Percentiles rank a stretch among this genome's conserved stretches.
Evolutionary conservation across 2,888 invertebrate species (phyloP).

Genomic region (Cyrtodaria siliqua): DNA sequence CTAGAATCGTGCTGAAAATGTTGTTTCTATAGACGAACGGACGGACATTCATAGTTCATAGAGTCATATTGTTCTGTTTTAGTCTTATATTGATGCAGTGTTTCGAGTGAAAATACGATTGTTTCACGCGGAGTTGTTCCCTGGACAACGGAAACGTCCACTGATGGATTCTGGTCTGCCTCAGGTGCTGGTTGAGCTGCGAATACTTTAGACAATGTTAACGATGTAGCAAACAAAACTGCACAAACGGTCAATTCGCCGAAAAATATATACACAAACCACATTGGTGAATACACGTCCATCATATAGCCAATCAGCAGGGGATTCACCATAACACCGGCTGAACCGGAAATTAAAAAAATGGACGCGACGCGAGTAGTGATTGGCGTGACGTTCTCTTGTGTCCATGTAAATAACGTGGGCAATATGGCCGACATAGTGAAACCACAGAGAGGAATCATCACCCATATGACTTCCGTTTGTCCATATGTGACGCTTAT

Average conservation of each 20-base stretch:
- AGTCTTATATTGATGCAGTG: no score
- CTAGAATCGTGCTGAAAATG: no score
- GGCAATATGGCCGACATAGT: conserved; percentile 68
- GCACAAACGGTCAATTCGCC: neutral
- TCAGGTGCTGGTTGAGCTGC: no score
- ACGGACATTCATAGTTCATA: no score
- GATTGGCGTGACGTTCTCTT: conserved; percentile 62
- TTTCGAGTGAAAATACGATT: no score
- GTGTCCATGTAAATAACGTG: conserved; percentile 68
- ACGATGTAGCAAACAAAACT: no score
- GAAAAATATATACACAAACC: conserved; percentile 61
- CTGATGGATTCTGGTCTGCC: no score
- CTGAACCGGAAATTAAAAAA: conserved; percentile 58
- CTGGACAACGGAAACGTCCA: no score
- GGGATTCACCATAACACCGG: conserved; percentile 63
- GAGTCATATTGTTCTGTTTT: no score
- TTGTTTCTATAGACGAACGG: no score
- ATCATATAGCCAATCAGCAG: conserved; percentile 66
- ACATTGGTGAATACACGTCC: conserved; percentile 60
- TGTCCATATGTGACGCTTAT: conserved; percentile 42
- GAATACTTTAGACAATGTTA: no score
- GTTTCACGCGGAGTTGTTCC: no score
- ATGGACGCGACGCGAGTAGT: conserved; percentile 62
- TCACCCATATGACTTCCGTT: conserved; percentile 60
- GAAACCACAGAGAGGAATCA: conserved; percentile 57